Evolutionary conservation across 2,113 vertebrate species (phyloP).

Genomic region (Heterocephalus glaber): DNA sequence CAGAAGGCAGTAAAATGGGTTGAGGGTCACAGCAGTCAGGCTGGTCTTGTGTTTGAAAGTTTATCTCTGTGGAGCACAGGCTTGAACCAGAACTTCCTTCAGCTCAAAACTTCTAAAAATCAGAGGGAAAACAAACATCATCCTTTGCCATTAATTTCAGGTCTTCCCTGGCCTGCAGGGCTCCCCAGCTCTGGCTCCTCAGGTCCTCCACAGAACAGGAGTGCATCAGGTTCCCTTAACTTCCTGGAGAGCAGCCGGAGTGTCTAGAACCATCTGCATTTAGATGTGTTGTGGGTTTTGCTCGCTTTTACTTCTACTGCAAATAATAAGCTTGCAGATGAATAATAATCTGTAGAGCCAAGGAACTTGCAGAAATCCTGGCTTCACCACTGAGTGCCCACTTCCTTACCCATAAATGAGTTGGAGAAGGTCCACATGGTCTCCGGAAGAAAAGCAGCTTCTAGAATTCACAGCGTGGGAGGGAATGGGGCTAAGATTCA

Average conservation of each 20-base stretch:
- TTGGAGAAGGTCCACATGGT: neutral
- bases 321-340: neutral
- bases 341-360: neutral
- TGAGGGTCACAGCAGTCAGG: neutral
- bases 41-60: conserved; percentile 7
- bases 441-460: neutral
- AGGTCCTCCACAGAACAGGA: rapidly evolving
- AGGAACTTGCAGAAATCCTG: conserved; percentile 25
- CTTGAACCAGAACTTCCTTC: neutral
- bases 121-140: neutral
- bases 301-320: neutral
- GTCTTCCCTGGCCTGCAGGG: too few species aligned
- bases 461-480: neutral
- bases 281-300: neutral
- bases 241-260: rapidly evolving
- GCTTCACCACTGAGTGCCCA: neutral
- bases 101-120: neutral
- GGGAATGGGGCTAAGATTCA: neutral
- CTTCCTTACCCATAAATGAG: neutral
- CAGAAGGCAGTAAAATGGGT: neutral
- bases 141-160: neutral
- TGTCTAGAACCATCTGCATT: neutral
- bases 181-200: rapidly evolving
- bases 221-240: rapidly evolving
- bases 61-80: conserved; percentile 15